phyloP scores from a whole-genome alignment of 2,113 vertebrate genomes.

The Pelusios castaneus region DNA sequence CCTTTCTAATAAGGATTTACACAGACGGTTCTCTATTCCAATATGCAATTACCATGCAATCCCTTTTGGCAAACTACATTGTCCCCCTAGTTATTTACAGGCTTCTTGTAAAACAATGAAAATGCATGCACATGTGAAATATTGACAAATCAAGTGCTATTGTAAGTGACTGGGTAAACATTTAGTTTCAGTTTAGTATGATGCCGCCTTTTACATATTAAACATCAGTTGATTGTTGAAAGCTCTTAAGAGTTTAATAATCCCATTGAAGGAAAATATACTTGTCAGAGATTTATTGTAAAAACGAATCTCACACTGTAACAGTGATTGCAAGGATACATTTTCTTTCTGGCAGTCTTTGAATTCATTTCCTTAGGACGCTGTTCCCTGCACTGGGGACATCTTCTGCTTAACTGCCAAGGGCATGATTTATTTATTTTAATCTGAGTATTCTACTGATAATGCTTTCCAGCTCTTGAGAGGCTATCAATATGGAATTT shows the following conservation, averaged over 20 bases:
- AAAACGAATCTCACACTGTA: background rate
- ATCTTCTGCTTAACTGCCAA: background rate
- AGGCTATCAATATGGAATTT: background rate
- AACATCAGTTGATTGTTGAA: constrained; percentile 11
- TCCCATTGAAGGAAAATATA: constrained; percentile 21
- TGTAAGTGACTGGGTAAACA: background rate
- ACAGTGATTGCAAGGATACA: background rate
- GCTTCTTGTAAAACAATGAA: constrained; percentile 13
- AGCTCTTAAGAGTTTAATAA: constrained; percentile 22
- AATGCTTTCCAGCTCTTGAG: background rate
- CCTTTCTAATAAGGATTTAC: background rate
- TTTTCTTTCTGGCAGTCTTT: background rate
- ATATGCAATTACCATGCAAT: background rate
- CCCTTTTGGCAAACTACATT: background rate
- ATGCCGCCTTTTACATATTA: constrained; percentile 21
- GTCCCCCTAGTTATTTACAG: background rate
- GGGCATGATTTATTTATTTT: background rate
- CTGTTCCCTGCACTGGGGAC: background rate
- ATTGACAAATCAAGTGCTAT: constrained; percentile 9
- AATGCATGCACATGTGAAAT: background rate
- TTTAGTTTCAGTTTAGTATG: constrained; percentile 7
- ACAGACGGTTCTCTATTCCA: background rate
- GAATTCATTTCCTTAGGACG: background rate
- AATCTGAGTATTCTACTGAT: background rate
- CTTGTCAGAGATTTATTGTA: background rate